Percentiles rank a stretch among this genome's conserved stretches.
Conservation (phyloP, 1,140 invertebrate species). For the Agrypnia vestita region DNA sequence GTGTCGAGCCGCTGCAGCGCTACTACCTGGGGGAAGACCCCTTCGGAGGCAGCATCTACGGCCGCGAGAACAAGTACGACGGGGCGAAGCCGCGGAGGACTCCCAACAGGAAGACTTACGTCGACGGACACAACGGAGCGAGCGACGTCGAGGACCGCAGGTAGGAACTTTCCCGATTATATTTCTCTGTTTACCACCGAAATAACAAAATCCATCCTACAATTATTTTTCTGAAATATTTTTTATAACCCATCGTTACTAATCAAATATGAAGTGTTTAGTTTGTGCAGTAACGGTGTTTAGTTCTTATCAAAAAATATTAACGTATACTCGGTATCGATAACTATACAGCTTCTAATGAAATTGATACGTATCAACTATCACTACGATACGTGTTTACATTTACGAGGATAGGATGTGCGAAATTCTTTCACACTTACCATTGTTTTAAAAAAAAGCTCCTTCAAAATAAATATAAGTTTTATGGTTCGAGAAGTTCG, state of each 20-base stretch:
- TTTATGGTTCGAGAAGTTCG: background rate
- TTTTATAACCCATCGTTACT: background rate
- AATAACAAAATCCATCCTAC: background rate
- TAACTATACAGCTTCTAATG: background rate
- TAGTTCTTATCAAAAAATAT: background rate
- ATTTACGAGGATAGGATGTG: background rate
- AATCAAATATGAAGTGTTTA: background rate
- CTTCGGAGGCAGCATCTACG: constrained; percentile 85
- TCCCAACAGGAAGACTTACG: constrained; percentile 64
- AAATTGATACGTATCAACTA: background rate
- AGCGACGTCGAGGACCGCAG: constrained; percentile 64
- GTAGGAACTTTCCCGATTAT: constrained; percentile 56
- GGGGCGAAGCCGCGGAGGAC: constrained; percentile 72
- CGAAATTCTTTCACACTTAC: too few species aligned
- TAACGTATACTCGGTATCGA: background rate
- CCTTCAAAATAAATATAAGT: background rate
- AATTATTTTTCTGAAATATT: background rate
- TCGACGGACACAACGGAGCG: constrained; percentile 66
- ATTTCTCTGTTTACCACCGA: background rate
- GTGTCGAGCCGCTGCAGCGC: constrained; percentile 76
- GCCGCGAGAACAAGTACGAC: constrained; percentile 85
- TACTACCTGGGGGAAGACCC: constrained; percentile 90
- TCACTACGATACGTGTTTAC: background rate
- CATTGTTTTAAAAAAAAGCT: too few species aligned
- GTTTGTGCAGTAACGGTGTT: background rate